phyloP scores from a whole-genome alignment of 1,140 invertebrate genomes.

The Drosophila hydei region DNA sequence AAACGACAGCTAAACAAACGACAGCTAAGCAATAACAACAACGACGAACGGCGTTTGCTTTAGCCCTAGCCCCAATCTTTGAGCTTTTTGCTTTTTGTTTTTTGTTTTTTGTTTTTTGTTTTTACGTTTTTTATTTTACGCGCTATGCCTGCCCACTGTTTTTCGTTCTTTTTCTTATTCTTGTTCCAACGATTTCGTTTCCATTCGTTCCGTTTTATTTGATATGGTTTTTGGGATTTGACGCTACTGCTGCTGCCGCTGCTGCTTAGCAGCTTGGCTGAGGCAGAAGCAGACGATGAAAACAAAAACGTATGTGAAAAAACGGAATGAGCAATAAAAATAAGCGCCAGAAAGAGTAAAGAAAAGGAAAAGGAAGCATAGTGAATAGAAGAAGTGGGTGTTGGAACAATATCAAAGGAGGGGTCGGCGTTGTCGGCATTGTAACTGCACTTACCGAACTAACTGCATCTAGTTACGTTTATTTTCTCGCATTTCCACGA shows the following conservation, averaged over 20 bases:
- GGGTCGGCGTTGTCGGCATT: conserved; percentile 6
- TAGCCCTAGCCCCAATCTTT: conserved; percentile 60
- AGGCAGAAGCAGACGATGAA: conserved; percentile 75
- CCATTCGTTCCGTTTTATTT: conserved; percentile 44
- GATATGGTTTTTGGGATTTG: conserved; percentile 17
- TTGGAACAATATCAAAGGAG: not conserved
- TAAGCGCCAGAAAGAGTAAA: conserved; percentile 13
- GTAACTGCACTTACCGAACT: conserved; percentile 35
- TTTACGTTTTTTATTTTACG: conserved; percentile 44
- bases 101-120: conserved; percentile 30
- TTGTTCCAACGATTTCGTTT: conserved; percentile 19
- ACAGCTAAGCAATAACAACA: conserved; percentile 44
- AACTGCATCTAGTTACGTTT: conserved; percentile 27
- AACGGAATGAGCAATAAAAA: conserved; percentile 48
- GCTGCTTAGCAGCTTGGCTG: not conserved
- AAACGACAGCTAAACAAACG: conserved; percentile 69
- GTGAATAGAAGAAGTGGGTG: not conserved
- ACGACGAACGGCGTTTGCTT: conserved; percentile 47
- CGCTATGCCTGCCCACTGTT: conserved; percentile 31
- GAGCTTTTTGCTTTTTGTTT: conserved; percentile 47
- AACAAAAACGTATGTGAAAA: conserved; percentile 74
- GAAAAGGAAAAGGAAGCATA: conserved; percentile 9
- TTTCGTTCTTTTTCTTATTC: conserved; percentile 26
- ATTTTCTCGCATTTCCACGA: conserved; percentile 19
- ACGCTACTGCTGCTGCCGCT: conserved; percentile 4